Evolutionary conservation across 2,888 invertebrate species (phyloP).

Genomic region (Cephus spinipes): DNA sequence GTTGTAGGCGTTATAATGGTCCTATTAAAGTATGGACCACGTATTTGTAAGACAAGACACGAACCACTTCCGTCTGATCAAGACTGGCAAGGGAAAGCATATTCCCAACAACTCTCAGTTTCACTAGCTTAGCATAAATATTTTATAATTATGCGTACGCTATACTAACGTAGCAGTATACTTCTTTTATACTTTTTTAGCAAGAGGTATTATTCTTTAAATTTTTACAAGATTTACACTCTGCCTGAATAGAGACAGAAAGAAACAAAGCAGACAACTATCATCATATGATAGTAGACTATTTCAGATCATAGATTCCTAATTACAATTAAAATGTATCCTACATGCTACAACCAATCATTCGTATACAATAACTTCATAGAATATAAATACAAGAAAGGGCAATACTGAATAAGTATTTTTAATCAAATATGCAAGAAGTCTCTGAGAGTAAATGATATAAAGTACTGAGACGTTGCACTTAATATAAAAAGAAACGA

Average conservation of each 20-base stretch:
- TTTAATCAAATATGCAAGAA: not conserved
- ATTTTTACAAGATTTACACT: not conserved
- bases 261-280: not conserved
- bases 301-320: not conserved
- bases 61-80: slow-evolving; percentile 74
- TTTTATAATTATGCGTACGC: not conserved
- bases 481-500: not conserved
- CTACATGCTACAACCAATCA: not conserved
- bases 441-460: not conserved
- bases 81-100: slow-evolving; percentile 77
- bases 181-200: not conserved
- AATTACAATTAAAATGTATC: not conserved
- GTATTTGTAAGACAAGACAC: slow-evolving; percentile 78
- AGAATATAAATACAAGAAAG: not conserved
- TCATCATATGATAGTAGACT: not conserved
- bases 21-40: slow-evolving; percentile 80
- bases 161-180: not conserved
- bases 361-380: not conserved
- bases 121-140: slow-evolving; percentile 48
- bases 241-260: not conserved
- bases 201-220: not conserved
- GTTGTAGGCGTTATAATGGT: slow-evolving; percentile 81
- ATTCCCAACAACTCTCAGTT: slow-evolving; percentile 64
- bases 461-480: not conserved
- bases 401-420: not conserved